A percentile compares a stretch with the other conserved stretches of the same genome.
phyloP scores from a whole-genome alignment of 2,797 vertebrate species.

The Ptychobarbus kaznakovi region DNA sequence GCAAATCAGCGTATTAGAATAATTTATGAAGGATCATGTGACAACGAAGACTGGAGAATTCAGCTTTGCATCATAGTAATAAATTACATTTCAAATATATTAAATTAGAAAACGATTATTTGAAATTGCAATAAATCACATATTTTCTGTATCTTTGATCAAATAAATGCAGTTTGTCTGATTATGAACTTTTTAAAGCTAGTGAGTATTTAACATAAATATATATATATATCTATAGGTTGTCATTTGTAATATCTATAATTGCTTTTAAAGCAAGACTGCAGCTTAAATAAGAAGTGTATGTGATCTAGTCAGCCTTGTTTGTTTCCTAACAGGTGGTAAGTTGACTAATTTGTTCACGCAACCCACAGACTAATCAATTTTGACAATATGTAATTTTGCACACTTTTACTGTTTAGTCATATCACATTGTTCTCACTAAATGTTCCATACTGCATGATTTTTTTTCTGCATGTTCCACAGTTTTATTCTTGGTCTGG shows the following conservation, averaged over 20 bases:
- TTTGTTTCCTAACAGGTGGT: background rate
- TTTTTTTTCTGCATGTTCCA: conserved; percentile 30
- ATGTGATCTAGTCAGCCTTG: background rate
- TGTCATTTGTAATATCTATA: background rate
- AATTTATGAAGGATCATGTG: background rate
- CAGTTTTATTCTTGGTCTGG: conserved; percentile 51
- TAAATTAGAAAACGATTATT: background rate
- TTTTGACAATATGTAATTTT: conserved; percentile 17
- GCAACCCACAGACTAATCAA: background rate
- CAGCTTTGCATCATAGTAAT: background rate
- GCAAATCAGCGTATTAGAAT: background rate
- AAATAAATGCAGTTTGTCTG: background rate
- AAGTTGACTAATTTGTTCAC: background rate
- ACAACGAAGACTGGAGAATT: background rate
- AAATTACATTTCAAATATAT: background rate
- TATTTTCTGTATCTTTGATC: background rate
- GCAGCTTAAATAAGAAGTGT: background rate
- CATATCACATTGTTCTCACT: background rate
- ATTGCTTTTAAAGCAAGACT: background rate
- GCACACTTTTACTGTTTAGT: background rate
- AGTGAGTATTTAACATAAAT: background rate
- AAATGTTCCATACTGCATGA: background rate
- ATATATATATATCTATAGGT: background rate
- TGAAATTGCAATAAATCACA: background rate
- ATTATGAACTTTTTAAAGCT: background rate